Evolutionary conservation across 2,888 invertebrate genomes (phyloP).

Genomic region (Cyclophora punctaria): DNA sequence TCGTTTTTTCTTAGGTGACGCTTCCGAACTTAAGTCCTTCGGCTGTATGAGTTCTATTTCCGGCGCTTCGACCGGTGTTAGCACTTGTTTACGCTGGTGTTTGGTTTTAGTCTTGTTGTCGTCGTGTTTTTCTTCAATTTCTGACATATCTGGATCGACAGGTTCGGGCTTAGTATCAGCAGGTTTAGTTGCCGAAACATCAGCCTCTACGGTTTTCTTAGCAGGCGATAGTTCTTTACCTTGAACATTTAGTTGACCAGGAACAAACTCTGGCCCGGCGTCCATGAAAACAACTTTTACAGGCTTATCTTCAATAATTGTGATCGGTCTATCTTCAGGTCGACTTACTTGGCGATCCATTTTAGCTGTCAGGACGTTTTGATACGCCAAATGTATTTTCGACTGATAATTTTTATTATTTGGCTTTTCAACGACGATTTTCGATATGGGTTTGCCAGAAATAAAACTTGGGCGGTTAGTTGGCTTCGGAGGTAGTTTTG

Average conservation of each 20-base stretch:
- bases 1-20: conserved; percentile 59
- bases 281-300: conserved; percentile 65
- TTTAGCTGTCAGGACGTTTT: conserved; percentile 56
- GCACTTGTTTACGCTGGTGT: conserved; percentile 68
- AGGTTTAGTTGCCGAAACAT: conserved; percentile 23
- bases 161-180: conserved; percentile 36
- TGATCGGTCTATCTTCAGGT: conserved; percentile 49
- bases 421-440: conserved; percentile 30
- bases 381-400: conserved; percentile 60
- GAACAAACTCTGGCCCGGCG: conserved; percentile 37
- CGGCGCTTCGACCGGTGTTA: conserved; percentile 62
- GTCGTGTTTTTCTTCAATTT: conserved; percentile 42
- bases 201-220: conserved; percentile 33
- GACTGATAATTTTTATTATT: conserved; percentile 52
- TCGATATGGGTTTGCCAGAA: conserved; percentile 28
- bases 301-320: conserved; percentile 65
- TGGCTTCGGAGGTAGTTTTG: conserved; percentile 38
- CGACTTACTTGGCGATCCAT: conserved; percentile 10
- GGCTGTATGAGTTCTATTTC: conserved; percentile 66
- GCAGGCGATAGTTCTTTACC: conserved; percentile 53
- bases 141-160: conserved; percentile 46
- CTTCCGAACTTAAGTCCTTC: conserved; percentile 45
- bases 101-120: conserved; percentile 51
- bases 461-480: conserved; percentile 28
- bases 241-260: conserved; percentile 48